Conservation (phyloP, 2,888 invertebrate genomes). For the Drosophila villosipedis region DNA sequence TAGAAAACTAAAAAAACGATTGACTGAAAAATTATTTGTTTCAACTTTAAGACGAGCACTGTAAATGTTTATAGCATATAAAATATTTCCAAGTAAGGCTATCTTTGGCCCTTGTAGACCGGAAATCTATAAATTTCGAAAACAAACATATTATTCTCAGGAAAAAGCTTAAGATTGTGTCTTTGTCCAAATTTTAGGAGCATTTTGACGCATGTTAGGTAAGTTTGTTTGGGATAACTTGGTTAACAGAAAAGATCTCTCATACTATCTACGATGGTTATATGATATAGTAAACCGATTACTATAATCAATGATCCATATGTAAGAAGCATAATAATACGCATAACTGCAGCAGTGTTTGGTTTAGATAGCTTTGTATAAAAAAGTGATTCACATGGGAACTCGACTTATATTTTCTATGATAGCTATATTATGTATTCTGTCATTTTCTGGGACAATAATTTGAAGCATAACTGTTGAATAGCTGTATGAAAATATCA, state of each 20-base stretch:
- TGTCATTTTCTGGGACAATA: background rate
- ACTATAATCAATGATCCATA: background rate
- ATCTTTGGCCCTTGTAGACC: background rate
- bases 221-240: background rate
- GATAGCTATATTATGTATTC: background rate
- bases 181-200: background rate
- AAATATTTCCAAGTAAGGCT: background rate
- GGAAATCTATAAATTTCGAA: background rate
- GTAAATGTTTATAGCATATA: background rate
- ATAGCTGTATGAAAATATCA: background rate
- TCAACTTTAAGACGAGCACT: background rate
- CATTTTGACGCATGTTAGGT: background rate
- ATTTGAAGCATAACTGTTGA: background rate
- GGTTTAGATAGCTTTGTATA: too few species aligned
- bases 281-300: background rate
- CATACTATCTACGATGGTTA: background rate
- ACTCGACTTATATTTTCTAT: background rate
- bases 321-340: background rate
- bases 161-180: background rate
- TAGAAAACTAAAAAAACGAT: too few species aligned
- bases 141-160: background rate
- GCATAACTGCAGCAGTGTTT: background rate
- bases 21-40: background rate
- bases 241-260: background rate
- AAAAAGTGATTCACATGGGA: background rate